These are phyloP conservation scores for Camponotus pennsylvanicus DNA, from an alignment of 1,140 invertebrate species.

Conservation along the genomic window DNA sequence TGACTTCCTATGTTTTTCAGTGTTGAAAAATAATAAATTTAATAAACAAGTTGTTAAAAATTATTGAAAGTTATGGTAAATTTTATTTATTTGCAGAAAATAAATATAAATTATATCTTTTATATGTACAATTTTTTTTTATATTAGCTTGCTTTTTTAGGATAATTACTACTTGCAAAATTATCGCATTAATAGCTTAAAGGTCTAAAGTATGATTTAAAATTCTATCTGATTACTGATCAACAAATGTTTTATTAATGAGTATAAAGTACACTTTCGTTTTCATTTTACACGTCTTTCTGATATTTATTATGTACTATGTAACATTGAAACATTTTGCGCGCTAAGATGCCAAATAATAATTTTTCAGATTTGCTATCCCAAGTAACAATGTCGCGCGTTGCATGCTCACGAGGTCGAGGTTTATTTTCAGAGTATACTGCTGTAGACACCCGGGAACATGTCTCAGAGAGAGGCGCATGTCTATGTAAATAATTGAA, in stretches of 20 bases:
- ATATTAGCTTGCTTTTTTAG: background rate
- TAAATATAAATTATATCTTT: background rate
- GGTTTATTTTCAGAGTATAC: constrained; percentile 50
- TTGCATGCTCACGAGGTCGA: constrained; percentile 39
- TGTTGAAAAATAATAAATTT: background rate
- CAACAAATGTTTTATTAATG: background rate
- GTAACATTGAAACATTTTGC: background rate
- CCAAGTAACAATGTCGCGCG: constrained; percentile 8
- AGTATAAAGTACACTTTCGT: background rate
- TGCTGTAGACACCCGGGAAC: background rate
- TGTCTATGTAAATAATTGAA: constrained; percentile 43
- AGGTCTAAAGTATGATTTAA: background rate
- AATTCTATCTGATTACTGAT: background rate
- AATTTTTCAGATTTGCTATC: constrained; percentile 18
- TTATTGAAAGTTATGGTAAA: background rate
- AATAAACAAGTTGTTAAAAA: background rate
- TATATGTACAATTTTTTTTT: background rate
- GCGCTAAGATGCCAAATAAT: background rate
- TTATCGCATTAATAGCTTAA: background rate
- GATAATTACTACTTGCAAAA: background rate
- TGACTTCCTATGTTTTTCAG: background rate
- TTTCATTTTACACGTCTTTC: background rate
- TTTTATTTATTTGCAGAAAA: background rate
- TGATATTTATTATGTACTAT: background rate
- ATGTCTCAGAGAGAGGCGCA: background rate